Evolutionary conservation across 2,113 vertebrate species (phyloP).

Genomic region (Origma solitaria): DNA sequence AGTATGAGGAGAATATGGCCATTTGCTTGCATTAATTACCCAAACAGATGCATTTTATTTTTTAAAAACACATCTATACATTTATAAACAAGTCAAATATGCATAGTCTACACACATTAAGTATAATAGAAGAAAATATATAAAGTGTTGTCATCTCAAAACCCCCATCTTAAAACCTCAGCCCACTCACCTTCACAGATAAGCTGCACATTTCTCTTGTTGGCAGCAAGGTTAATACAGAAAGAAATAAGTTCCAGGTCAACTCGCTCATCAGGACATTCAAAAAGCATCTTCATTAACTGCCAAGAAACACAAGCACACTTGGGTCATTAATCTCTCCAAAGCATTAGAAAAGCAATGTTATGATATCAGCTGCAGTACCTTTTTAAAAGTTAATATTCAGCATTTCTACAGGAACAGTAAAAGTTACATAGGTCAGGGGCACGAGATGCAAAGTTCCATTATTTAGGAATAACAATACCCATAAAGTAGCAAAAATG

Average conservation of each 20-base stretch:
- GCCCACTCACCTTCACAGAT: constrained; percentile 88
- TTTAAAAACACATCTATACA: neutral
- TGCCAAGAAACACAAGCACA: constrained; percentile 64
- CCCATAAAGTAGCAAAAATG: neutral
- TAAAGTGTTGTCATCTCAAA: neutral
- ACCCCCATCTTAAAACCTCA: neutral
- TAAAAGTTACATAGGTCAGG: neutral
- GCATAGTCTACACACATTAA: neutral
- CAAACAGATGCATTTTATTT: neutral
- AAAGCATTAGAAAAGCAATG: neutral
- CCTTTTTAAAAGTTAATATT: neutral
- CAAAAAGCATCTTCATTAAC: constrained; percentile 93
- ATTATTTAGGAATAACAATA: neutral
- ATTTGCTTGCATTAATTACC: neutral
- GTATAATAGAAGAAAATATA: neutral
- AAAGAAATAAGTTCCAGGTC: constrained; percentile 93
- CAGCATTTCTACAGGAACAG: neutral
- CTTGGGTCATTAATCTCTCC: neutral
- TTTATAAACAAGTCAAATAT: neutral
- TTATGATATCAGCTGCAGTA: neutral
- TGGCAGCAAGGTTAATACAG: constrained; percentile 95
- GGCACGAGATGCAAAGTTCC: neutral
- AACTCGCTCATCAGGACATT: constrained; percentile 80
- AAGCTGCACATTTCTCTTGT: constrained; percentile 91
- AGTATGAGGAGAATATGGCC: neutral